Base-by-base conservation (phyloP, 2,888 invertebrate species). In the Andrena praecox region DNA sequence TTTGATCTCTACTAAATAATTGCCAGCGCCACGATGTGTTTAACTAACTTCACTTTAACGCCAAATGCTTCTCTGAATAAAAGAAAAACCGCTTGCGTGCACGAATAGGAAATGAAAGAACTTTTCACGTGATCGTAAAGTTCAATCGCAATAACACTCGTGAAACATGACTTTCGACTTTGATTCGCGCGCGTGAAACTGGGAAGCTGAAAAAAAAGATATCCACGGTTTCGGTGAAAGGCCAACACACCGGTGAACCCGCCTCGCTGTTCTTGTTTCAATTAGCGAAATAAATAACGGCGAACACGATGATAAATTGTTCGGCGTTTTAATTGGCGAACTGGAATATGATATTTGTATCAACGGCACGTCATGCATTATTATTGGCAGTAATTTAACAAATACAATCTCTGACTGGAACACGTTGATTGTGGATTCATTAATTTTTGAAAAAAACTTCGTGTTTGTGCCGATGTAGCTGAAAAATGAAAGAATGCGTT, bases 291-390 rank as follows among this genome's bases (percentile, higher is more conserved):
- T 35, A 77, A 76, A 64, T 68, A 56, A 73, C 24, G 56, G 12
- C 27, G 29, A 42, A 27, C 20, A 42, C 5, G 12, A 27, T 27
- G 52, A 33, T 71, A 54, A 78, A 80, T 78, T 63, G 69, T 42
- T 60, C 48, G 20, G 24, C n/a, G 8, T 10, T 29, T 71, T 78
- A 80, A 78, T 80, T 80, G 72, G 63, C 59, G 24, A 59, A 60
- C 68, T 54, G 67, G 59, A 74, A 73, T 60, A 72, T 52, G 33
- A 31, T 62, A 33, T 60, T 33, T 62, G 50, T 31, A 59, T 62
- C 12, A 68, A n/a, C 35, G 42, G 6, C 12, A 27, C 29, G 31
- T 10, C 24, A 10, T 31, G 24, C 29, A 52, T 69, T 70, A 62
- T 20, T 62, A 35, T 42, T 50, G 20, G 12, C 12, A 7, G 52